These are phyloP conservation scores for Rhysida immarginata DNA, from an alignment of 1,140 invertebrate species.

Conservation along the genomic window DNA sequence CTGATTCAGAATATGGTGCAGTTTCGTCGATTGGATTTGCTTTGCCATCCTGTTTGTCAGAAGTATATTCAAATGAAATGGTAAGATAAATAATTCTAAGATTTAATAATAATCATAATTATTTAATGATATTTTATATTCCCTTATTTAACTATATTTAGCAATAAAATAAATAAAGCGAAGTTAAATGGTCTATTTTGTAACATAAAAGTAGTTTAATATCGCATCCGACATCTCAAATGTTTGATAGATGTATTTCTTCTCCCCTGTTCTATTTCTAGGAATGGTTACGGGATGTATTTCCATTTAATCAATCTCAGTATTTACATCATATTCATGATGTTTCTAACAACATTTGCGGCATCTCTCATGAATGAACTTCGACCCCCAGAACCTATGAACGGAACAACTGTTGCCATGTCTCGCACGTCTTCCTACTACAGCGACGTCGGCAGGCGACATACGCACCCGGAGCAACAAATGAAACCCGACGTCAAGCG, in stretches of 20 bases:
- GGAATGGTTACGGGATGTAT: conserved; percentile 55
- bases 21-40: conserved; percentile 56
- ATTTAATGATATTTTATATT: background rate
- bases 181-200: background rate
- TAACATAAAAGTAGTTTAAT: no score
- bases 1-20: conserved; percentile 54
- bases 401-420: no score
- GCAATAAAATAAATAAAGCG: background rate
- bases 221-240: background rate
- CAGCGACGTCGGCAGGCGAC: no score
- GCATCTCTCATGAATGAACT: no score
- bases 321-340: conserved; percentile 54
- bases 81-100: conserved; percentile 35
- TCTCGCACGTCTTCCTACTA: no score
- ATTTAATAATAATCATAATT: background rate
- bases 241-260: no score
- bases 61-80: conserved; percentile 73
- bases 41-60: conserved; percentile 63
- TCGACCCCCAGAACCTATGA: no score
- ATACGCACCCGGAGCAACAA: no score
- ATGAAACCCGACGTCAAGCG: no score
- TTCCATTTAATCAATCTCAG: conserved; percentile 58
- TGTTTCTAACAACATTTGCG: conserved; percentile 52
- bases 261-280: background rate
- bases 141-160: background rate